Conservation (phyloP, 2,888 invertebrate species). For the Parascotia fuliginaria region DNA sequence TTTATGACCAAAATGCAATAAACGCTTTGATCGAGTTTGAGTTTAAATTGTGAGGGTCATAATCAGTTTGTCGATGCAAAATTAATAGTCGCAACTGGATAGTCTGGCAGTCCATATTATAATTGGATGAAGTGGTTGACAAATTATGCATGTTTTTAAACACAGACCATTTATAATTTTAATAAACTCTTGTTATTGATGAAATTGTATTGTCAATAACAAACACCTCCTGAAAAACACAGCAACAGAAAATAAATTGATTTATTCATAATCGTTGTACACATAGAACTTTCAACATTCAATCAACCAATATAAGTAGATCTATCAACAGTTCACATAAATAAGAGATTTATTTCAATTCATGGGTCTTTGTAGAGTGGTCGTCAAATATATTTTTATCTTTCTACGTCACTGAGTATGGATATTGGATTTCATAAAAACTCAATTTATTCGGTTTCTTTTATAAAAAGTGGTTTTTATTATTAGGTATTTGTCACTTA, state of each 20-base stretch:
- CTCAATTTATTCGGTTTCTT: slow-evolving; percentile 12
- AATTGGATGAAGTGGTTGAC: too few species aligned
- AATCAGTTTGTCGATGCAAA: too few species aligned
- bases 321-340: not conserved
- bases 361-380: slow-evolving; percentile 13
- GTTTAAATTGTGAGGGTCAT: too few species aligned
- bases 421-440: slow-evolving; percentile 25
- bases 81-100: too few species aligned
- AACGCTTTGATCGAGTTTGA: too few species aligned
- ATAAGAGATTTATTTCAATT: slow-evolving; percentile 12
- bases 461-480: not conserved
- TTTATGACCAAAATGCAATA: too few species aligned
- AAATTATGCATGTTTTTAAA: too few species aligned
- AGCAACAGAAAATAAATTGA: not conserved
- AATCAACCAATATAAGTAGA: not conserved
- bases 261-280: slow-evolving; percentile 8
- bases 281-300: not conserved
- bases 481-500: not conserved
- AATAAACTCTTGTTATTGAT: too few species aligned
- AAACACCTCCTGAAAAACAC: not conserved
- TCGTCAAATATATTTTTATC: slow-evolving; percentile 29
- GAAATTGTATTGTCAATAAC: not conserved
- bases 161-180: too few species aligned
- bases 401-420: slow-evolving; percentile 28
- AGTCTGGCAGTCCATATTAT: too few species aligned